Base-by-base conservation (phyloP, 92 coral and sea anemone species). In the Isaurus tuberculatus region DNA sequence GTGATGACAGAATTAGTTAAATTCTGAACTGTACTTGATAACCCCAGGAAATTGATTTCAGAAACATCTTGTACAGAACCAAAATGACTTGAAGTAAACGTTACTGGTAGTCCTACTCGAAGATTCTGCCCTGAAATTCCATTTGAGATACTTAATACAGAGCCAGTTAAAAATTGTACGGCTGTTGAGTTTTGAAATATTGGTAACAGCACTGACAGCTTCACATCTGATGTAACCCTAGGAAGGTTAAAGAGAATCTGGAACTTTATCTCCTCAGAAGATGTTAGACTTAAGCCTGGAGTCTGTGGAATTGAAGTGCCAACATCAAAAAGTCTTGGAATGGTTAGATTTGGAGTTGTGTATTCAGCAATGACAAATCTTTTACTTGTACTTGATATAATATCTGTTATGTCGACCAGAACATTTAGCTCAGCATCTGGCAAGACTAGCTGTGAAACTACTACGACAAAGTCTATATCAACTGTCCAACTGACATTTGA, bases 401-500 rank as follows among this genome's bases (percentile, higher is more conserved):
- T 65, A n/a, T 74, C 42, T 28, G 86, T 84, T 27, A 89, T 88
- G 72, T 74, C 36, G 36, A 78, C 95, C 8, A 95, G 90, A 1
- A 91, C 53, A 57, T 93, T 90, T 26, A 91, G 43, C 23, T 71
- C 32, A n/a, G 95, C 88, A 63, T 86, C 92, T 37, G 94, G 88
- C 31, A 78, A 67, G 26, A 91, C 92, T 15, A 75, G 70, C 28
- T 70, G 77, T 0, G 85, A 89, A 3, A 96, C 91, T 51, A 61
- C 57, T 17, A 85, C 71, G 29, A 25, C 58, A 30, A 91, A 83
- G 27, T 85, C 46, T 17, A 90, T 58, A 25, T 81, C 64, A 23
- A 84, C 81, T 16, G 88, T 90, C 99, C 99, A 96, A 43, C 90
- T 89, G 34, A 92, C 85, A 89, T 94, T 86, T 10, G 90, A 88